phyloP scores from a whole-genome alignment of 2,113 vertebrate genomes.

The Agapornis roseicollis region DNA sequence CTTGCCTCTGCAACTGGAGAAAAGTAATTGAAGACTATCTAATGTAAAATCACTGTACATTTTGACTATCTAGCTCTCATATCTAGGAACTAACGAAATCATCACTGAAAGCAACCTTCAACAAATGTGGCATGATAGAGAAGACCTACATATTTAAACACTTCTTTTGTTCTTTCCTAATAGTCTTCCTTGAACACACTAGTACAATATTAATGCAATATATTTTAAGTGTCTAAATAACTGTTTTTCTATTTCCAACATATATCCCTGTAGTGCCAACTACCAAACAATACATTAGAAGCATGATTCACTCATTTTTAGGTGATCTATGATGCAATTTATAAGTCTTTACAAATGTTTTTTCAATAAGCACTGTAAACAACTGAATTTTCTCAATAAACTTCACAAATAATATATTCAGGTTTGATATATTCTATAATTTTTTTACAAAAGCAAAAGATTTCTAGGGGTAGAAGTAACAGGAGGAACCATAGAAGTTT shows the following conservation, averaged over 20 bases:
- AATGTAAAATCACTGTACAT: not conserved
- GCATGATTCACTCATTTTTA: not conserved
- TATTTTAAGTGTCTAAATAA: not conserved
- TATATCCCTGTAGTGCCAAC: not conserved
- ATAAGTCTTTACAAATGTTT: not conserved
- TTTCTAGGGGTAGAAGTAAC: not conserved
- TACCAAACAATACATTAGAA: not conserved
- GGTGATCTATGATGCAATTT: not conserved
- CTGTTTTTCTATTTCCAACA: not conserved
- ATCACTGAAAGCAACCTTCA: not conserved
- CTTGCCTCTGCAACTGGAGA: not conserved
- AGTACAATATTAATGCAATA: not conserved
- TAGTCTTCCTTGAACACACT: not conserved
- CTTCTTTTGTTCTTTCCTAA: not conserved
- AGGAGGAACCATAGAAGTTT: not conserved
- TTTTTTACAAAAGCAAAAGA: not conserved
- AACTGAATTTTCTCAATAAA: not conserved
- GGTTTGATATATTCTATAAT: slow-evolving; percentile 1
- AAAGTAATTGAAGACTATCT: not conserved
- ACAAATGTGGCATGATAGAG: not conserved
- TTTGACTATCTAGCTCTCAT: not conserved
- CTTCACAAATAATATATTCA: not conserved
- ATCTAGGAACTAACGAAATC: not conserved
- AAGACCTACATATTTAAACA: not conserved
- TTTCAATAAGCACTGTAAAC: not conserved